Evolutionary conservation across 2,113 vertebrate species (phyloP).

Genomic region (Sylvia atricapilla): DNA sequence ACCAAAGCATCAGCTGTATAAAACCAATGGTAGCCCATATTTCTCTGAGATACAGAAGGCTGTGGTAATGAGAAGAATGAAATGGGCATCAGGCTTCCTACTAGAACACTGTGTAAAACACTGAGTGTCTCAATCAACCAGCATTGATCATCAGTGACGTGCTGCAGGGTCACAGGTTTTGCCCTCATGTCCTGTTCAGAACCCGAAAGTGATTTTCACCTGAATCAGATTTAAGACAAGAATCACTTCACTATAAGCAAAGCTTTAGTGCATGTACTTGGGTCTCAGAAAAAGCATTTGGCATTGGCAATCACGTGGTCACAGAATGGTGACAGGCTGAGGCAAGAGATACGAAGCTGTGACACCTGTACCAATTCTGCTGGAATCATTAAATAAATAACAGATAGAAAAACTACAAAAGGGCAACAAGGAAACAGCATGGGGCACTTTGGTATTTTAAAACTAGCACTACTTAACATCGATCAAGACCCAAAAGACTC

Average conservation of each 20-base stretch:
- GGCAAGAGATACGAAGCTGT: neutral
- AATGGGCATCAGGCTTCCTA: neutral
- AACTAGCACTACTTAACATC: conserved; percentile 28
- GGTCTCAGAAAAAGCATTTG: conserved; percentile 23
- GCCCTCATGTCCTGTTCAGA: neutral
- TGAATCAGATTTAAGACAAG: conserved; percentile 11
- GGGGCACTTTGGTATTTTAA: conserved; percentile 61
- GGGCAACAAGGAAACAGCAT: conserved; percentile 6
- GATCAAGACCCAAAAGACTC: neutral
- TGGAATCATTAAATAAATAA: conserved; percentile 30
- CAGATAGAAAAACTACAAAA: conserved; percentile 30
- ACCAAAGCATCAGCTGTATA: conserved; percentile 34
- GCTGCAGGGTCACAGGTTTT: neutral
- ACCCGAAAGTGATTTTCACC: conserved; percentile 10
- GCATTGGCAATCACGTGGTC: neutral
- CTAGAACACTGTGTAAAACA: neutral
- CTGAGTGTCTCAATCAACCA: neutral
- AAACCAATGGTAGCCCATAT: conserved; percentile 9
- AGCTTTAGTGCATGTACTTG: conserved; percentile 13
- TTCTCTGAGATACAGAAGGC: conserved; percentile 13
- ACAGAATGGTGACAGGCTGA: neutral
- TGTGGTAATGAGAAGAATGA: conserved; percentile 2
- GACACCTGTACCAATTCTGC: neutral
- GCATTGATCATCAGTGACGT: neutral
- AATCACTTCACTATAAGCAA: conserved; percentile 10